phyloP scores from a whole-genome alignment of 2,797 vertebrate species.

The Masticophis lateralis region DNA sequence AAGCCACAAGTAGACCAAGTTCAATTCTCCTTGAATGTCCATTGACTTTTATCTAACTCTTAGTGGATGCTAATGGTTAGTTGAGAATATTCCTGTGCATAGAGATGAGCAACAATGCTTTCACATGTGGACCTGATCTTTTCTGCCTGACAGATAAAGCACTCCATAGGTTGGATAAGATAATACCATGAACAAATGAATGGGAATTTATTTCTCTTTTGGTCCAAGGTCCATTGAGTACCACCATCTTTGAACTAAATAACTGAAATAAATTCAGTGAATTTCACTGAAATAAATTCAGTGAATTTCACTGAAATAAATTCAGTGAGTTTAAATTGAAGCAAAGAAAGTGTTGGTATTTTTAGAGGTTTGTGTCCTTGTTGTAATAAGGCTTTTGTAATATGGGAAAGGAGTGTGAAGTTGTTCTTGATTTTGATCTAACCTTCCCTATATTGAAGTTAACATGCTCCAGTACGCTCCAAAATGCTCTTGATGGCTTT shows the following conservation, averaged over 20 bases:
- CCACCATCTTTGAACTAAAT: neutral
- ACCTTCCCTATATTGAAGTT: neutral
- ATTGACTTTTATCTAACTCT: neutral
- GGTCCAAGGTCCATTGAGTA: neutral
- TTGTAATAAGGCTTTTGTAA: neutral
- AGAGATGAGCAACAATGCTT: neutral
- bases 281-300: neutral
- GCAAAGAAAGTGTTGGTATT: neutral
- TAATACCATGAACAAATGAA: neutral
- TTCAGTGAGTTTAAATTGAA: neutral
- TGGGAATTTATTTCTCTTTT: neutral
- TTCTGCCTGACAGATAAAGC: neutral
- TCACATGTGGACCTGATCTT: neutral
- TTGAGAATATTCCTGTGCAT: neutral
- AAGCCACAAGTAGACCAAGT: neutral
- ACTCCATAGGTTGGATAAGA: neutral
- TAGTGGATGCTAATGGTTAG: neutral
- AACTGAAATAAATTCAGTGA: neutral
- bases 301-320: neutral
- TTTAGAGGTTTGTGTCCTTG: neutral
- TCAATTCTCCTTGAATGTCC: neutral
- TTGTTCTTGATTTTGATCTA: neutral
- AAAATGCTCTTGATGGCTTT: neutral
- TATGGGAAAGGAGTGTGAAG: neutral
- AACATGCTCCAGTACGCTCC: neutral